Percentiles rank a stretch among this genome's conserved stretches.
Evolutionary conservation across 1,140 invertebrate genomes (phyloP).

Genomic region (Lamellibrachia luymesi): DNA sequence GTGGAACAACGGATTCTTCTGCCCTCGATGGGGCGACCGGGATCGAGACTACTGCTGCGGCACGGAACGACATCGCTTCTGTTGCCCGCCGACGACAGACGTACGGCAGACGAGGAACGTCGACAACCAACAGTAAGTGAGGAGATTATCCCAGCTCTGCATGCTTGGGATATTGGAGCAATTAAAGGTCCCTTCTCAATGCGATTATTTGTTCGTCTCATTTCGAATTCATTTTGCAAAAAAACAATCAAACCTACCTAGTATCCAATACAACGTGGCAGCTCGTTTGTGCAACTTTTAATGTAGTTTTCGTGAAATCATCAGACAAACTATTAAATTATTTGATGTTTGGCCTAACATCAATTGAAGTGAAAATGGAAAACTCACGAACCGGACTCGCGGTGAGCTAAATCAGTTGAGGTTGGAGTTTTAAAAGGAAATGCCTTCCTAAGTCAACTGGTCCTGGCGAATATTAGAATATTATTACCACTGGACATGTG

Average conservation of each 20-base stretch:
- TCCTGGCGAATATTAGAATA: no score
- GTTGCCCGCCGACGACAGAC: conserved; percentile 27
- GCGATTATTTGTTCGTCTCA: neutral
- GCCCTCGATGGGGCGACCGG: conserved; percentile 50
- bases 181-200: neutral
- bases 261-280: no score
- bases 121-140: conserved; percentile 7
- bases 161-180: neutral
- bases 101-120: neutral
- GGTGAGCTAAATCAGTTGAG: neutral
- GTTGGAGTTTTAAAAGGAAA: neutral
- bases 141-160: neutral
- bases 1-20: conserved; percentile 60
- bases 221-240: no score
- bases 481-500: no score
- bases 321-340: no score
- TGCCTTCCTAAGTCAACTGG: no score
- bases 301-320: no score
- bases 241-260: no score
- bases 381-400: neutral
- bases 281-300: no score
- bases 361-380: neutral
- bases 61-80: conserved; percentile 23
- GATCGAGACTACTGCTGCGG: conserved; percentile 58
- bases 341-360: no score